Evolutionary conservation across 1,140 invertebrate genomes (phyloP).

Genomic region (Sitophilus oryzae): DNA sequence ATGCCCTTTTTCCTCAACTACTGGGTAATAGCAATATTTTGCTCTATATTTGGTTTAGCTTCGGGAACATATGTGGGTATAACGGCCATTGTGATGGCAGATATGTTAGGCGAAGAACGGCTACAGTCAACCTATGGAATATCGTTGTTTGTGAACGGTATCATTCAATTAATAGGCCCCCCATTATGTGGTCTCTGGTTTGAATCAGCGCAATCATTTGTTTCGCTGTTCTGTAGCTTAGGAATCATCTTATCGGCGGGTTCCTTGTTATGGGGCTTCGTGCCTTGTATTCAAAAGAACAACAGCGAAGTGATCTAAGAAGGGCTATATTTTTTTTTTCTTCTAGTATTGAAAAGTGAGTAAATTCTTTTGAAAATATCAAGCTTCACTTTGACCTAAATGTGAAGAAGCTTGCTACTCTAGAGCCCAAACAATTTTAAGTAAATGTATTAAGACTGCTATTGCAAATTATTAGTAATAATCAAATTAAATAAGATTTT

Average conservation of each 20-base stretch:
- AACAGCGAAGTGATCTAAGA: conserved; percentile 6
- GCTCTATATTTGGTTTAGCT: conserved; percentile 69
- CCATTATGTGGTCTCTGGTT: conserved; percentile 68
- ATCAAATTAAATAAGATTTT: too few relatives aligned
- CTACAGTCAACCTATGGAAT: conserved; percentile 79
- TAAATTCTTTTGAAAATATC: too few relatives aligned
- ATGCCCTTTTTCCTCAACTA: conserved; percentile 59
- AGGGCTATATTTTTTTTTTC: too few relatives aligned
- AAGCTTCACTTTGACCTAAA: too few relatives aligned
- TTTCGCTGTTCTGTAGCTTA: conserved; percentile 62
- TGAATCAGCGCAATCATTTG: conserved; percentile 58
- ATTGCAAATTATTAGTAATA: not conserved
- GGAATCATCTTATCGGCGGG: conserved; percentile 69
- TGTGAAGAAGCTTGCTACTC: too few relatives aligned
- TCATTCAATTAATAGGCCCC: conserved; percentile 71
- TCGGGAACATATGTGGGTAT: conserved; percentile 83
- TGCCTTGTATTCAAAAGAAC: conserved; percentile 59
- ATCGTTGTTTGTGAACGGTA: conserved; percentile 74
- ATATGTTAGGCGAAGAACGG: conserved; percentile 75
- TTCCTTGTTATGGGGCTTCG: conserved; percentile 63
- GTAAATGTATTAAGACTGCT: too few relatives aligned
- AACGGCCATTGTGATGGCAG: conserved; percentile 78
- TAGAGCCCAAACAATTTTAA: not conserved
- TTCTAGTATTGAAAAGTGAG: too few relatives aligned
- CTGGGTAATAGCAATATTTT: conserved; percentile 57